Evolutionary conservation across 2,888 invertebrate species (phyloP).

Genomic region (Lomographa bimaculata): DNA sequence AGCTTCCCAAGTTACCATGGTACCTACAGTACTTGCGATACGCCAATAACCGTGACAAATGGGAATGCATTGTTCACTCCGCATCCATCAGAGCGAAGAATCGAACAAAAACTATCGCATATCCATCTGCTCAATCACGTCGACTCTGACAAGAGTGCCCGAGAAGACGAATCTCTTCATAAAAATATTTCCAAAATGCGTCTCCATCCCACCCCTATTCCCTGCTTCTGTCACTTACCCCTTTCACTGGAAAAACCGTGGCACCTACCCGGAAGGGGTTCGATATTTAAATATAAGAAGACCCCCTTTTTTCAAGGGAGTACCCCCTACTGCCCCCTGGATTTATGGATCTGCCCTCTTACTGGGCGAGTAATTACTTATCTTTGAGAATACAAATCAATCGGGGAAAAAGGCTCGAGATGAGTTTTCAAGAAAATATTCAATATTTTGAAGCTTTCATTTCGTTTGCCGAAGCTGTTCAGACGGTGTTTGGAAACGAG

Average conservation of each 20-base stretch:
- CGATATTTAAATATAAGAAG: conserved; percentile 84
- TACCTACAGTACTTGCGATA: too few species aligned
- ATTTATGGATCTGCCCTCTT: conserved; percentile 81
- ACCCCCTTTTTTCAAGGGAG: conserved; percentile 80
- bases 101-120: too few species aligned
- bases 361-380: conserved; percentile 80
- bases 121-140: too few species aligned
- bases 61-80: too few species aligned
- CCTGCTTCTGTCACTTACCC: conserved; percentile 83
- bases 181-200: too few species aligned
- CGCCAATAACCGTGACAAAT: too few species aligned
- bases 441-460: conserved; percentile 30
- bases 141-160: too few species aligned
- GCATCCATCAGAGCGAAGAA: too few species aligned
- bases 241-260: conserved; percentile 84
- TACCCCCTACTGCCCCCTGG: conserved; percentile 54
- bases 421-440: conserved; percentile 38
- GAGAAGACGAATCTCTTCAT: too few species aligned
- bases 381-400: conserved; percentile 82
- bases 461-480: conserved; percentile 23
- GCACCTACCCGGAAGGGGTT: conserved; percentile 84
- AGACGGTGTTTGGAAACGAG: conserved; percentile 20
- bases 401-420: conserved; percentile 56
- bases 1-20: too few species aligned
- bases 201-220: conserved; percentile 50